Base-by-base conservation (phyloP, 2,113 vertebrate species). In the Oryzias curvinotus region DNA sequence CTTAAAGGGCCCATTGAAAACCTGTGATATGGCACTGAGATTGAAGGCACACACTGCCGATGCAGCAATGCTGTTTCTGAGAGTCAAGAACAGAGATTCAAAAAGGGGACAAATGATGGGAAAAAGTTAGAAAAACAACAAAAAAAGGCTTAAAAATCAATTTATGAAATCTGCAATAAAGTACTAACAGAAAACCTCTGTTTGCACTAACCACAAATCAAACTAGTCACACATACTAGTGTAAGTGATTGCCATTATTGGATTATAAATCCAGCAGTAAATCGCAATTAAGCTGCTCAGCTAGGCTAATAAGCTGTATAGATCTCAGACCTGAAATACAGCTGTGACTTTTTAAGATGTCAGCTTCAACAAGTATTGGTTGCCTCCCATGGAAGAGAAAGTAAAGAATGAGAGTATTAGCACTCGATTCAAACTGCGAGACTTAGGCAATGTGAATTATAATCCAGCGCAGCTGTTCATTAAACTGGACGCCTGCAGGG, bases 41-140 rank as follows among this genome's bases (percentile, higher is more conserved):
- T 99, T 99, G 92, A 98, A 99, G 88, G 94, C 92, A 62, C 97
- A 99, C 80, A 99, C 96, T 17, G 97, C 96, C 0, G 96, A 98
- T 1, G 96, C 96, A 1, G 96, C 95, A 49, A 98, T 95, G 84
- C 97, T 98, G 90, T 98, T 98, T 85, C 97, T 99, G 89, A 3
- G 82, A 68, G 79, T 75, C 18, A 65, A 44, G 53, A 49, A 73
- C 1, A 54, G 14, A 61, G 1, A 21, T 13, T 42, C 58, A 61
- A 30, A 16, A 60, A 30, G 49, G n/a, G 10, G 18, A 50, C 41
- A 18, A 21, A 36, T 43, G 48, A 50, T 25, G 61, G 7, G 23
- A 15, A 41, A 54, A 51, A 61, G 62, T 45, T 52, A 54, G 63
- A 30, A 26, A 71, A 43, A 48, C 25, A 47, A 28, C 19, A 47